Conservation (phyloP, 2,888 invertebrate species). For the Trissonchulus sp. region DNA sequence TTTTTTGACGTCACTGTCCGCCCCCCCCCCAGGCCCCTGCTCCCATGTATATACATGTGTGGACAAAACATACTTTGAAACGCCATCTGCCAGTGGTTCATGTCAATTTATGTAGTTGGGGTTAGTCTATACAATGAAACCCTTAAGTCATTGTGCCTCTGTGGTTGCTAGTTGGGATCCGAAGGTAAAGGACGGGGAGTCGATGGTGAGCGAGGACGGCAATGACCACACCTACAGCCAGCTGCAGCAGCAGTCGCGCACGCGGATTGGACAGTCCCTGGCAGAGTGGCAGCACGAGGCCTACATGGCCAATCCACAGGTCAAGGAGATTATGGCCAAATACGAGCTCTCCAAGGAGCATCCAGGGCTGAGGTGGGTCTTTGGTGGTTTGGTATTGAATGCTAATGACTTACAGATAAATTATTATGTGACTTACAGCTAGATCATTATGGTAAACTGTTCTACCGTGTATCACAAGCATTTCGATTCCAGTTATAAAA, state of each 20-base stretch:
- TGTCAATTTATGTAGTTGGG: no score
- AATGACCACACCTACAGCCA: neutral
- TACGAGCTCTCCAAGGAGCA: slow-evolving; percentile 5
- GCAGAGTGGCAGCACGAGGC: slow-evolving; percentile 54
- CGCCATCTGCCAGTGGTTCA: no score
- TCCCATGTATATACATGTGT: no score
- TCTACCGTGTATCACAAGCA: no score
- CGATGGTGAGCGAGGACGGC: neutral
- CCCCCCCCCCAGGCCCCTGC: no score
- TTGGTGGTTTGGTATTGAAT: neutral
- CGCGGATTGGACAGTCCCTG: neutral
- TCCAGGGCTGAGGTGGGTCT: slow-evolving; percentile 10
- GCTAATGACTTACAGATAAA: no score
- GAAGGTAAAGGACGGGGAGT: neutral
- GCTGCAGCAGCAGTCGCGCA: neutral
- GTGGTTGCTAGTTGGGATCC: neutral
- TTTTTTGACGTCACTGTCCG: no score
- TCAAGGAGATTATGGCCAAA: slow-evolving; percentile 6
- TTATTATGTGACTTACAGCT: neutral
- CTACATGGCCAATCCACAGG: slow-evolving; percentile 55
- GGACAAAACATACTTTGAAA: no score
- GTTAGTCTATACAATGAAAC: no score
- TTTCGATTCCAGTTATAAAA: no score
- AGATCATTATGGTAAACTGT: no score
- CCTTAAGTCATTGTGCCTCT: no score